These are phyloP conservation scores for Erythrocercus mccallii DNA, from an alignment of 2,113 vertebrate species.

Conservation along the genomic window DNA sequence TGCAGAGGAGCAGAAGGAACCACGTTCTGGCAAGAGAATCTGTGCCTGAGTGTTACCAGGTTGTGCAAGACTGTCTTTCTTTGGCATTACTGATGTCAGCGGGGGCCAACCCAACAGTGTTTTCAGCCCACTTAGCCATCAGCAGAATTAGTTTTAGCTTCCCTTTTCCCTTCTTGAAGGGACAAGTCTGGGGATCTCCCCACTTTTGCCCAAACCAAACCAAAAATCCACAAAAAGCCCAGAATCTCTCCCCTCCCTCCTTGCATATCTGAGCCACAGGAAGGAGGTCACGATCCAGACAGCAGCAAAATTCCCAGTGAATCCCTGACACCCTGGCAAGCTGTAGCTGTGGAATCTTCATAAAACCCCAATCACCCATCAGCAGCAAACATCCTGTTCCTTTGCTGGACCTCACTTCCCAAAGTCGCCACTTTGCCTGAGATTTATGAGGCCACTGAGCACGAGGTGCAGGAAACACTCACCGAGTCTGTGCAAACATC, in stretches of 20 bases:
- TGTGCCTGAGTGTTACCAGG: background rate
- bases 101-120: background rate
- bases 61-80: background rate
- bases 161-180: background rate
- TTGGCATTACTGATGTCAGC: background rate
- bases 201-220: background rate
- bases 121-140: background rate
- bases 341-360: background rate
- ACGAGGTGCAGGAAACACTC: background rate
- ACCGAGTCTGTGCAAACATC: slow-evolving; percentile 83
- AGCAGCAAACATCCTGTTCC: background rate
- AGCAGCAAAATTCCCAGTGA: background rate
- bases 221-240: background rate
- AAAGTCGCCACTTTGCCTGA: background rate
- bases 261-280: background rate
- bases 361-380: background rate
- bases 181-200: background rate
- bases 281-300: rapidly evolving
- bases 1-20: background rate
- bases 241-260: background rate
- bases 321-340: background rate
- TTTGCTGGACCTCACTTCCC: background rate
- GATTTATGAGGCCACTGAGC: background rate
- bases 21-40: background rate
- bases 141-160: background rate